Conservation (phyloP, 1,140 invertebrate genomes). For the Polypedilum pembai region DNA sequence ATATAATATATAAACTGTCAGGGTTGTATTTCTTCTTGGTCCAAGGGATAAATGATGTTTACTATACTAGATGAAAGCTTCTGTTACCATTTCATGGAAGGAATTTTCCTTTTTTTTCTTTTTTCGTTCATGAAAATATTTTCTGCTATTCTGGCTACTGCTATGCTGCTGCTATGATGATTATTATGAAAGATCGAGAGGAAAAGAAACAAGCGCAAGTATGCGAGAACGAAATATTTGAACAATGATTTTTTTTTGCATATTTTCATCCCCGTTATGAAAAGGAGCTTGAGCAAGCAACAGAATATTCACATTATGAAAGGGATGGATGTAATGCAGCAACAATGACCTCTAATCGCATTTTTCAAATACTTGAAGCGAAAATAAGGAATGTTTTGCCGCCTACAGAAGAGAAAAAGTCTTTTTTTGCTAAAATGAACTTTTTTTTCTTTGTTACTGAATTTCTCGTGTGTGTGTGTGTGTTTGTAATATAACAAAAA, state of each 20-base stretch:
- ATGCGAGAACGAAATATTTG: slow-evolving; percentile 24
- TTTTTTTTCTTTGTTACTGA: too few relatives aligned
- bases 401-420: neutral
- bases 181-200: neutral
- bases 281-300: neutral
- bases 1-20: too few relatives aligned
- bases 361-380: neutral
- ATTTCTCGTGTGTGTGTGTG: neutral
- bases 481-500: too few relatives aligned
- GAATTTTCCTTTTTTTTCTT: neutral
- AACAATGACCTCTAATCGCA: slow-evolving; percentile 24
- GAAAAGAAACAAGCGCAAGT: neutral
- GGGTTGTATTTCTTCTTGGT: too few relatives aligned
- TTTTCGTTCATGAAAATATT: slow-evolving; percentile 1
- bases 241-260: slow-evolving; percentile 21
- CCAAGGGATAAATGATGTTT: too few relatives aligned
- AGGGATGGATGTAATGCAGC: neutral
- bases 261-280: neutral
- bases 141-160: neutral
- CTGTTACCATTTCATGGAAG: neutral
- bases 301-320: neutral
- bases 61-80: too few relatives aligned
- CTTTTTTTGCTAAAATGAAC: neutral
- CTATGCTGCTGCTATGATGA: neutral
- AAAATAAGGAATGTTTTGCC: neutral